Evolutionary conservation across 2,797 vertebrate species (phyloP).

Genomic region (Knipowitschia caucasica): DNA sequence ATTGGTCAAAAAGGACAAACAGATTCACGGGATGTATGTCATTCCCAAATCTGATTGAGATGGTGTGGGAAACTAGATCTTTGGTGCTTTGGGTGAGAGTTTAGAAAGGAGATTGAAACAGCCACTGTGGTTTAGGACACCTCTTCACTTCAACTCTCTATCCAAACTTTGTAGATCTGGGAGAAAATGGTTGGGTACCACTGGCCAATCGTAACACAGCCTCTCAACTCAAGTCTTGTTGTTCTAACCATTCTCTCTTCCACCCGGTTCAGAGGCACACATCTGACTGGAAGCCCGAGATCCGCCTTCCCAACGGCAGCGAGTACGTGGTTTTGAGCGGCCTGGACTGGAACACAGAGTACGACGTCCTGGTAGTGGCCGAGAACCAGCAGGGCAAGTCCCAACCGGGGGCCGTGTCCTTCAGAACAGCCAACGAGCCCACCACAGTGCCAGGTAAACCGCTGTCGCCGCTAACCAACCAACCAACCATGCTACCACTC

Average conservation of each 20-base stretch:
- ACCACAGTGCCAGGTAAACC: constrained; percentile 91
- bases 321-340: constrained; percentile 83
- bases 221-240: too few relatives aligned
- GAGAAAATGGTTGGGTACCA: too few relatives aligned
- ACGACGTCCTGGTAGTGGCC: constrained; percentile 88
- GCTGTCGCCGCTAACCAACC: constrained; percentile 6
- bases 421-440: constrained; percentile 86
- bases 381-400: constrained; percentile 94
- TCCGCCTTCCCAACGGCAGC: constrained; percentile 81
- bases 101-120: too few relatives aligned
- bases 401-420: constrained; percentile 76
- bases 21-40: too few relatives aligned
- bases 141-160: too few relatives aligned
- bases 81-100: too few relatives aligned
- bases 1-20: too few relatives aligned
- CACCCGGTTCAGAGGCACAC: constrained; percentile 79
- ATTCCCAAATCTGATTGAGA: too few relatives aligned
- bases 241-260: background rate
- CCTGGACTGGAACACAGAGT: constrained; percentile 94
- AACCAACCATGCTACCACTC: background rate
- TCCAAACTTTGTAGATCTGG: too few relatives aligned
- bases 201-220: too few relatives aligned
- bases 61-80: too few relatives aligned
- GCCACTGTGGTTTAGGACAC: too few relatives aligned
- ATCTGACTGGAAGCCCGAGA: constrained; percentile 89